Conservation (phyloP, 2,888 invertebrate species). For the Morpho helenor region DNA sequence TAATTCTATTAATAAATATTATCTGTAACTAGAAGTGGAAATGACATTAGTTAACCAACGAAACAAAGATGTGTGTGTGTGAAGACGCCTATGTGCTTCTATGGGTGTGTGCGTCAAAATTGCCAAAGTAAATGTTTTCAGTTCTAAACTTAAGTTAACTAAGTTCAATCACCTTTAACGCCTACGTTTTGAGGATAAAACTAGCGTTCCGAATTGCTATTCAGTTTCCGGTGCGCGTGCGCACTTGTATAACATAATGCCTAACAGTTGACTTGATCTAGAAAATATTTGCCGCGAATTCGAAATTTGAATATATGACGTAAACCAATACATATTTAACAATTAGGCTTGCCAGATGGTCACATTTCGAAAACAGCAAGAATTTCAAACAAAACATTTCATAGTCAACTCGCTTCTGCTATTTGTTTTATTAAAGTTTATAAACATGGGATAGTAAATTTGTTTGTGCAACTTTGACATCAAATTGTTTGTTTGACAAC, state of each 20-base stretch:
- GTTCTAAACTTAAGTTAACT: conserved; percentile 2
- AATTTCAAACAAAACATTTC: no score
- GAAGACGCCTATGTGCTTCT: no score
- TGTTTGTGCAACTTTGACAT: not conserved
- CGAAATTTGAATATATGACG: conserved; percentile 18
- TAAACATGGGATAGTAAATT: no score
- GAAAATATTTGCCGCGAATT: conserved; percentile 8
- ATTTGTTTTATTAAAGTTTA: no score
- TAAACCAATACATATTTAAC: conserved; percentile 14
- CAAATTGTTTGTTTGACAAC: conserved; percentile 11
- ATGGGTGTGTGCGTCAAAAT: no score
- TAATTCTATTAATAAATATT: no score
- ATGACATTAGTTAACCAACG: no score
- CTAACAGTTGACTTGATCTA: conserved; percentile 12
- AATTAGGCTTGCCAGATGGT: conserved; percentile 8
- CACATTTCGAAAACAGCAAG: conserved; percentile 6
- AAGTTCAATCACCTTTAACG: conserved; percentile 49
- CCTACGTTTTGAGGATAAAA: conserved; percentile 46
- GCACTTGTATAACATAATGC: conserved; percentile 36
- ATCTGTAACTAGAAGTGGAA: no score
- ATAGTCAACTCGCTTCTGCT: no score
- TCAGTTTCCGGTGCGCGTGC: conserved; percentile 40
- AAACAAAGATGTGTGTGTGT: no score
- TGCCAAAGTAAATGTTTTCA: not conserved
- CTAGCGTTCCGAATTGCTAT: conserved; percentile 45